Evolutionary conservation across 2,888 invertebrate species (phyloP).

Genomic region (Romanomermis culicivorax): DNA sequence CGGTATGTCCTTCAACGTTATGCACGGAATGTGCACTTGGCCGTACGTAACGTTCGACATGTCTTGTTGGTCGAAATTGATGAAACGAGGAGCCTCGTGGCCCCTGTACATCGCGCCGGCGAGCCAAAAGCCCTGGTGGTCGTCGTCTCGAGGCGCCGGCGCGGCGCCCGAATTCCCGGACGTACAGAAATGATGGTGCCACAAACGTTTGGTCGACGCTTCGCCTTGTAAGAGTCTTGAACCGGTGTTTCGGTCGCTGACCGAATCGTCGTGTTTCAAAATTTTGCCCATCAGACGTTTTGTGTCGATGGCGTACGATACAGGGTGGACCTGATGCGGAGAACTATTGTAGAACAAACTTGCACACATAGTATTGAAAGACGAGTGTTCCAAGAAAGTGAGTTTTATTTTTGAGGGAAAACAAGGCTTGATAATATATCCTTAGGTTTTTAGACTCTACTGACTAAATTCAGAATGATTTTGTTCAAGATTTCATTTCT

Average conservation of each 20-base stretch:
- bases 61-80: slow-evolving; percentile 27
- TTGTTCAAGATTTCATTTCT: too few relatives aligned
- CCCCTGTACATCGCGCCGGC: slow-evolving; percentile 34
- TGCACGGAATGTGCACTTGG: slow-evolving; percentile 25
- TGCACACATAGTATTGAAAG: too few relatives aligned
- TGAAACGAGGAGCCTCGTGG: slow-evolving; percentile 30
- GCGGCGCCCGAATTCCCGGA: too few relatives aligned
- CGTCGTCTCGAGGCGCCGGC: slow-evolving; percentile 21
- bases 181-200: slow-evolving; percentile 30
- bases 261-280: slow-evolving; percentile 34
- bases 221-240: slow-evolving; percentile 32
- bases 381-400: too few relatives aligned
- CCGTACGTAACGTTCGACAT: slow-evolving; percentile 22
- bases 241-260: slow-evolving; percentile 32
- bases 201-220: slow-evolving; percentile 31
- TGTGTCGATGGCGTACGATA: slow-evolving; percentile 14
- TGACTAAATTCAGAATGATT: too few relatives aligned
- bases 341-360: too few relatives aligned
- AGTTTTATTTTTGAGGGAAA: too few relatives aligned
- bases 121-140: slow-evolving; percentile 26
- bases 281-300: slow-evolving; percentile 20
- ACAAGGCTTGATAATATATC: too few relatives aligned
- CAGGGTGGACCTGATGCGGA: slow-evolving; percentile 20
- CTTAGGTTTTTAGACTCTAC: too few relatives aligned
- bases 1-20: slow-evolving; percentile 25